Evolutionary conservation across 2,113 vertebrate genomes (phyloP).

Genomic region (Epinephelus lanceolatus): DNA sequence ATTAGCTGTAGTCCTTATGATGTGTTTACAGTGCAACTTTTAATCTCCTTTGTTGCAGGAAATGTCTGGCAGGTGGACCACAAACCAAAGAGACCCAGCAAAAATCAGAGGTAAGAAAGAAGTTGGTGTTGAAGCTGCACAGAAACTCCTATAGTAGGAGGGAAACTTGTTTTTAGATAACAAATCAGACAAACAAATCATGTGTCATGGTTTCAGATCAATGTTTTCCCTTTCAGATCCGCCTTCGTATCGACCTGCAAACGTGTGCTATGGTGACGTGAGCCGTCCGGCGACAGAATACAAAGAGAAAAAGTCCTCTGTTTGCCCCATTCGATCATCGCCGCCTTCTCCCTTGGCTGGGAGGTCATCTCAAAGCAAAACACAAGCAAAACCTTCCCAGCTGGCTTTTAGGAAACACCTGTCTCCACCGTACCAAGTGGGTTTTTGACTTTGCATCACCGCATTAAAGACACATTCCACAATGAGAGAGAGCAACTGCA

Average conservation of each 20-base stretch:
- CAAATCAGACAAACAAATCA: neutral
- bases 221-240: constrained; percentile 22
- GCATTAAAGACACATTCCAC: neutral
- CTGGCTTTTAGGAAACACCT: accelerated
- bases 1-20: neutral
- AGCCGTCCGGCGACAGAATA: accelerated
- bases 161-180: neutral
- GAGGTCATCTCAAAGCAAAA: neutral
- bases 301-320: constrained; percentile 38
- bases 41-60: constrained; percentile 53
- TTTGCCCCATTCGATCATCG: constrained; percentile 28
- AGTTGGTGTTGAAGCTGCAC: neutral
- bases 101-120: constrained; percentile 59
- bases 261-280: accelerated
- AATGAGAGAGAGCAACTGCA: neutral
- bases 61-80: neutral
- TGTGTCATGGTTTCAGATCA: neutral
- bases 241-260: neutral
- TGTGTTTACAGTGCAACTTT: neutral
- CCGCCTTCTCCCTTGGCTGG: accelerated
- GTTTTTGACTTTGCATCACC: neutral
- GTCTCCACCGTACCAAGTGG: constrained; percentile 46
- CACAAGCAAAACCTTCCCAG: neutral
- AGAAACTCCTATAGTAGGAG: neutral
- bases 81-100: neutral